Evolutionary conservation across 2,888 invertebrate species (phyloP).

Genomic region (Chorisops tibialis): DNA sequence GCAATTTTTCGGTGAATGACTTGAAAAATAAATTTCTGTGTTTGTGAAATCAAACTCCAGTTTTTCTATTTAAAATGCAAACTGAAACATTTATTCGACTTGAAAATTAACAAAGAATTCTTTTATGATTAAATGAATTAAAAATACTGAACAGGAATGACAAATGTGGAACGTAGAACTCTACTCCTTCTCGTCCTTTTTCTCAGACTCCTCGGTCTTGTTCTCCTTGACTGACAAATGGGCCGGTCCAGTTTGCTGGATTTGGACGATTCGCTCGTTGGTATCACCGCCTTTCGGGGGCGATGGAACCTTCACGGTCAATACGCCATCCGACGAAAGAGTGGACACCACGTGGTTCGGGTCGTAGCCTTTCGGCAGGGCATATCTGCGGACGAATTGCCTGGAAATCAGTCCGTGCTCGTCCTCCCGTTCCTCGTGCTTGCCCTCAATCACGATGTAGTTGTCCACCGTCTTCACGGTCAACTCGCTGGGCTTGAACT

Average conservation of each 20-base stretch:
- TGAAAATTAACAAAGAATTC: too few relatives aligned
- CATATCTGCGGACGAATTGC: conserved; percentile 70
- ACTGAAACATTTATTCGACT: too few relatives aligned
- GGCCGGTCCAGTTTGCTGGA: conserved; percentile 59
- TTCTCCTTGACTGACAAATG: conserved; percentile 9
- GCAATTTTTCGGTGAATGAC: too few relatives aligned
- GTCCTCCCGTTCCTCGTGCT: conserved; percentile 69
- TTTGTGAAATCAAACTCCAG: too few relatives aligned
- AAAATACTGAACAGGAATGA: too few relatives aligned
- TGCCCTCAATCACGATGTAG: conserved; percentile 68
- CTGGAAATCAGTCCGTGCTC: conserved; percentile 69
- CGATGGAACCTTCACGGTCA: conserved; percentile 65
- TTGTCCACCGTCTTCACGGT: conserved; percentile 74
- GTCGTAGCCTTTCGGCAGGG: conserved; percentile 72
- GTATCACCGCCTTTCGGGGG: conserved; percentile 36
- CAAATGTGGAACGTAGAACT: too few relatives aligned
- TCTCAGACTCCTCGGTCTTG: background rate
- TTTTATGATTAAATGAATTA: too few relatives aligned
- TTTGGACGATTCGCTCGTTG: conserved; percentile 56
- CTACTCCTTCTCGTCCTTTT: background rate
- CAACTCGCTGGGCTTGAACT: conserved; percentile 73
- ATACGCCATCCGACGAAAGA: conserved; percentile 69
- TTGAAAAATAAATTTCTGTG: too few relatives aligned
- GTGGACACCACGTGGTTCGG: conserved; percentile 69
- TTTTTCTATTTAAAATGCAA: too few relatives aligned